Evolutionary conservation across 30 jellyfish, hydroid and myxozoan genomes (phyloP).

Genomic region (Pseudorhiza aurosa): DNA sequence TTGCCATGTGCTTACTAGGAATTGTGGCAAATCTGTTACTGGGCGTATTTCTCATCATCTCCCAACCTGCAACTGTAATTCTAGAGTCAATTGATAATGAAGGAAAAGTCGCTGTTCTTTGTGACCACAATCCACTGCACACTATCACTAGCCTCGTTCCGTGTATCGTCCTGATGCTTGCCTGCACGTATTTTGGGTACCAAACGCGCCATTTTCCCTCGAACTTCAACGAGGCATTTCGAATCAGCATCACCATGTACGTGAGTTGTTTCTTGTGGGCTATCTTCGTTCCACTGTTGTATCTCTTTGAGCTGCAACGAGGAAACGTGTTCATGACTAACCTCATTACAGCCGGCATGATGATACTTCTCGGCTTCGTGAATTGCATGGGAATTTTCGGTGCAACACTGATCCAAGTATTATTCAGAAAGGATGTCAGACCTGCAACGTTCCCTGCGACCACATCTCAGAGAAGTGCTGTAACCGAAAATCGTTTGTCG

Average conservation of each 20-base stretch:
- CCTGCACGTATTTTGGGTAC: constrained; percentile 47
- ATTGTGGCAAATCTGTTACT: constrained; percentile 26
- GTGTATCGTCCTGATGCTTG: constrained; percentile 25
- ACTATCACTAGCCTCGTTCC: constrained; percentile 8
- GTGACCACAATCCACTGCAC: constrained; percentile 1
- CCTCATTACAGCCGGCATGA: constrained; percentile 10
- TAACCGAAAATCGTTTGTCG: no score
- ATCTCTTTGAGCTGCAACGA: neutral
- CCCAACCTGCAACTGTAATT: constrained; percentile 1
- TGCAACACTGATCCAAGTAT: neutral
- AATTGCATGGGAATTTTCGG: constrained; percentile 45
- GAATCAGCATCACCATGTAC: constrained; percentile 52
- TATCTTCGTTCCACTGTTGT: constrained; percentile 35
- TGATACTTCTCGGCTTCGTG: constrained; percentile 24
- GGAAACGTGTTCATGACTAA: constrained; percentile 11
- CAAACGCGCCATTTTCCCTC: constrained; percentile 51
- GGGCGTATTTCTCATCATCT: constrained; percentile 26
- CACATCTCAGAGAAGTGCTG: neutral
- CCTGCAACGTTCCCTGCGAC: neutral
- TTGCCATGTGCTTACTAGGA: neutral
- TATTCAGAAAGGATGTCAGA: neutral
- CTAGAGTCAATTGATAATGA: neutral
- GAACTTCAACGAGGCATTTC: constrained; percentile 52
- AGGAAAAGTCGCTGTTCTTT: neutral
- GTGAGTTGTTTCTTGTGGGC: constrained; percentile 61